These are phyloP conservation scores for Congeria kusceri DNA, from an alignment of 2,888 invertebrate genomes.

Conservation along the genomic window DNA sequence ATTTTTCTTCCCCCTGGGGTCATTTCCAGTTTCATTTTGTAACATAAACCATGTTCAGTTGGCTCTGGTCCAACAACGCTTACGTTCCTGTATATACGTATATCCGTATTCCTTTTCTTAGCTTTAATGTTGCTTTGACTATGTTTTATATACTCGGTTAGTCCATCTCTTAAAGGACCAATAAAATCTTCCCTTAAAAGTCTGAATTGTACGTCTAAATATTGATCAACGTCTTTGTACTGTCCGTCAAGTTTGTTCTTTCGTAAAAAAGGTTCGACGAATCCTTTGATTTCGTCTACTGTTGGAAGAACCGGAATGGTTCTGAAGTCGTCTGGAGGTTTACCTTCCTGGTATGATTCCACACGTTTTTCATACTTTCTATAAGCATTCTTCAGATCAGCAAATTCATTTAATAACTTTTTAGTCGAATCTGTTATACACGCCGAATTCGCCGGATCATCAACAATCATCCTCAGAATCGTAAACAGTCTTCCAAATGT, in stretches of 20 bases:
- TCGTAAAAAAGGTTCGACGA: constrained; percentile 86
- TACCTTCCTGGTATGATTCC: background rate
- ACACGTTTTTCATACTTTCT: constrained; percentile 2
- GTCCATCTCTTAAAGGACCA: constrained; percentile 90
- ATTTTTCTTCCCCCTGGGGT: constrained; percentile 35
- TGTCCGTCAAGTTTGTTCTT: constrained; percentile 88
- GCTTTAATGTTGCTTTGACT: background rate
- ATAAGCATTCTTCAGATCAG: constrained; percentile 20
- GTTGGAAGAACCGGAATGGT: constrained; percentile 71
- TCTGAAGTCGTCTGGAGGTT: constrained; percentile 46
- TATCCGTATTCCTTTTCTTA: constrained; percentile 41
- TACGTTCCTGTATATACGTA: constrained; percentile 74
- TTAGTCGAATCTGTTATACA: background rate
- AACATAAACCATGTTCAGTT: constrained; percentile 63
- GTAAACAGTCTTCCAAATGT: background rate
- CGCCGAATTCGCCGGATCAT: background rate
- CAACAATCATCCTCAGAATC: background rate
- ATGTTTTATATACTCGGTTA: constrained; percentile 84
- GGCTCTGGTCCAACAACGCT: constrained; percentile 62
- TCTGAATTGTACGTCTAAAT: constrained; percentile 91
- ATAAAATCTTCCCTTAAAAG: constrained; percentile 92
- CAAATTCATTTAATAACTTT: background rate
- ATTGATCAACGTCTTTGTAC: constrained; percentile 89
- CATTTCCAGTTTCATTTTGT: constrained; percentile 60
- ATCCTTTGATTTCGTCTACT: constrained; percentile 79